Base-by-base conservation (phyloP, 2,113 vertebrate genomes). In the Erinaceus europaeus region DNA sequence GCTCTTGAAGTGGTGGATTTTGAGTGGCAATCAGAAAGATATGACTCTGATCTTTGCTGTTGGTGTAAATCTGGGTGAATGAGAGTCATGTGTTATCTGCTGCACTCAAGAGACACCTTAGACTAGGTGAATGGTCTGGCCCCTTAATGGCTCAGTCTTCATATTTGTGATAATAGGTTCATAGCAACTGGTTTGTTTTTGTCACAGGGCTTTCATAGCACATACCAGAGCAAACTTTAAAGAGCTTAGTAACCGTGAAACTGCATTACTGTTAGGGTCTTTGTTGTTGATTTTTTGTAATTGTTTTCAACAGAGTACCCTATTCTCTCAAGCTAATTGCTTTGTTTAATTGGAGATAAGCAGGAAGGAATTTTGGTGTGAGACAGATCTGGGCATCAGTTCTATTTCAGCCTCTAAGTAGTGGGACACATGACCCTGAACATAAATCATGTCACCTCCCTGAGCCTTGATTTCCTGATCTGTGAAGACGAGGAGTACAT, bases 401-500 rank as follows among this genome's bases (percentile, higher is more conserved):
- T 88, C 72, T 68, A 38, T 36, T 74, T 86, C 13, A 57, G 69
- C 34, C 23, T 38, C 59, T 67, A 50, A 53, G 21, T 18, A 71
- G 34, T 62, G 25, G 94, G 23, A 9, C 9, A 1, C 13, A 34
- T 85, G 69, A 74, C 50, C 42, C 75, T 46, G 40, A 89, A 55
- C 34, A 74, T 46, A n/a, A 78, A 76, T 84, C 65, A 73, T 36
- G 53, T 34, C 74, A 91, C 36, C 11, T 55, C 52, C 23, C 27
- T 75, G 53, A n/a, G 32, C n/a, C 87, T 91, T 5, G 7, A 65
- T 88, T 82, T 90, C 38, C 91, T 83, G 42, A 75, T 85, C 57
- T 79, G 20, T 85, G 79, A 88, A 85, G 72, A 75, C 42, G 27
- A 59, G 34, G 48, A 65, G 42, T 65, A 73, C 13, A 44, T 21